phyloP scores from a whole-genome alignment of 1,140 invertebrate genomes.

The Cydia amplana region DNA sequence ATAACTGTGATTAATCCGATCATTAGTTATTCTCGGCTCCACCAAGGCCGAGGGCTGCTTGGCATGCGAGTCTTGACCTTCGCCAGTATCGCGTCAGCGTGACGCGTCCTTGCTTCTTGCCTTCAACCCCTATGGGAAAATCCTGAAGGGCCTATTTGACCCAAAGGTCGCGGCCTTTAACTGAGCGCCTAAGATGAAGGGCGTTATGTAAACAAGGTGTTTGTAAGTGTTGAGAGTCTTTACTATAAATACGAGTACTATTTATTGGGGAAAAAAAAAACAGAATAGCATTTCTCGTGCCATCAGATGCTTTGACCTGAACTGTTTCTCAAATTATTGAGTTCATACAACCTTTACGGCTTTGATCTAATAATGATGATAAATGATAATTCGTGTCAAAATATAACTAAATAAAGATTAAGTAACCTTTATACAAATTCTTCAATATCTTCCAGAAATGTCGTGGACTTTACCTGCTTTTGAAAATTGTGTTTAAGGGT shows the following conservation, averaged over 20 bases:
- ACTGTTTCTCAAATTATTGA: not conserved
- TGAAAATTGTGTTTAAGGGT: conserved; percentile 10
- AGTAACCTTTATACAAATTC: not conserved
- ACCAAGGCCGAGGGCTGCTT: conserved; percentile 24
- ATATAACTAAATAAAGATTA: not conserved
- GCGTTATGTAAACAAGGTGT: conserved; percentile 4
- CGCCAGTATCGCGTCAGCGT: not conserved
- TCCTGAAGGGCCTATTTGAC: conserved; percentile 4
- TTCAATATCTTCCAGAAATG: not conserved
- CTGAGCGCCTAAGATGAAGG: conserved; percentile 15
- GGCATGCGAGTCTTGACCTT: conserved; percentile 28
- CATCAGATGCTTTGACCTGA: not conserved
- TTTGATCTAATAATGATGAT: not conserved
- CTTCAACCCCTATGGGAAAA: conserved; percentile 19
- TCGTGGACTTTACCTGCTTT: not conserved
- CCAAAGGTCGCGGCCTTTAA: conserved; percentile 5
- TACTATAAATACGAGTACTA: not conserved
- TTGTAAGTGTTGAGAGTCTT: not conserved
- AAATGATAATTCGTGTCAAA: not conserved
- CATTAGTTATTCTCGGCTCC: conserved; percentile 7
- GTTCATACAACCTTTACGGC: not conserved
- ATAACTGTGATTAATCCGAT: conserved; percentile 25
- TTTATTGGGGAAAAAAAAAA: no score
- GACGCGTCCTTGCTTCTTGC: conserved; percentile 18
- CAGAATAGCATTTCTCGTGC: not conserved